A percentile compares a stretch with the other conserved stretches of the same genome.
Conservation (phyloP, 2,888 invertebrate species). For the Xestia xanthographa region DNA sequence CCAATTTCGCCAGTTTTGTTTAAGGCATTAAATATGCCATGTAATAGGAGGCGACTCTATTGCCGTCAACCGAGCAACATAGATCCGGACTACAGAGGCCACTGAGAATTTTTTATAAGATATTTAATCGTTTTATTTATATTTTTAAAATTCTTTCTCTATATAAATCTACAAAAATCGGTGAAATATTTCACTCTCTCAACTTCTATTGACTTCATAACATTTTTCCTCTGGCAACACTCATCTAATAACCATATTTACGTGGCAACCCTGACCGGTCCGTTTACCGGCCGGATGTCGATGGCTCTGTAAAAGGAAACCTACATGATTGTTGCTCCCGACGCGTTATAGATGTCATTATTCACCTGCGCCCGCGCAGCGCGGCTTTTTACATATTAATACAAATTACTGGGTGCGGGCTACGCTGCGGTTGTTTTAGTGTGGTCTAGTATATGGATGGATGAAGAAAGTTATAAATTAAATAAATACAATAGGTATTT, state of each 20-base stretch:
- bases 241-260: slow-evolving; percentile 40
- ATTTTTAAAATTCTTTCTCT: not conserved
- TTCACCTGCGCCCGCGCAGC: slow-evolving; percentile 73
- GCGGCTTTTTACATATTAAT: slow-evolving; percentile 65
- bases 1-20: not conserved
- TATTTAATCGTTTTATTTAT: not conserved
- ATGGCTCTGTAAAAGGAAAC: slow-evolving; percentile 83
- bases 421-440: slow-evolving; percentile 37
- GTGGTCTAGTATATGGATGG: slow-evolving; percentile 28
- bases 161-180: not conserved
- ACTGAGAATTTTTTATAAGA: not conserved
- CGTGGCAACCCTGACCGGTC: slow-evolving; percentile 64
- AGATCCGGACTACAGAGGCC: not conserved
- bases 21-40: not conserved
- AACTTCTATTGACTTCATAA: not conserved
- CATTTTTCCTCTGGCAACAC: slow-evolving; percentile 33
- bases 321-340: slow-evolving; percentile 83
- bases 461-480: slow-evolving; percentile 26
- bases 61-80: not conserved
- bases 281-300: slow-evolving; percentile 85
- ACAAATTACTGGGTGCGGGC: slow-evolving; percentile 64
- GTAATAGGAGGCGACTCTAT: not conserved
- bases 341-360: slow-evolving; percentile 85
- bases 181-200: not conserved
- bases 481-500: not conserved